Evolutionary conservation across 1,140 invertebrate species (phyloP), one percentile per base, ranked within the genome.

Genomic region (Carposina sasakii): DNA sequence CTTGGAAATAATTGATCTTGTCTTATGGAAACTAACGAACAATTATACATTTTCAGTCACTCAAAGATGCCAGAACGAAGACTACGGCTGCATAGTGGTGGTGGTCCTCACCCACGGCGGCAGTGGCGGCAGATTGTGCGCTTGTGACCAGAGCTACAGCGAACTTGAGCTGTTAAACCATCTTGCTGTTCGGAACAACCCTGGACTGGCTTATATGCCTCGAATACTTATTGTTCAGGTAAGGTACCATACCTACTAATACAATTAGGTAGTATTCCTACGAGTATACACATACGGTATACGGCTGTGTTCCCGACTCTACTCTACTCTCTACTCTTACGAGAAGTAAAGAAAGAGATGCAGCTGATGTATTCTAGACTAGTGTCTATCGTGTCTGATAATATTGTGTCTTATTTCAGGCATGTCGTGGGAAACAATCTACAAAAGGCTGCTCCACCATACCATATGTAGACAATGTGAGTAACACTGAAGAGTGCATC

Each of bases 191-290:
- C 45, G 67, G 21, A 51, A 70, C 44, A 81, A 75, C 10, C 70
- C 66, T 0, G 66, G 67, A 0, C 50, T 81, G 1, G 49, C 76
- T 6, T 69, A 73, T 1, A 81, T 78, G 23, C 75, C 77, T 0
- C 76, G 71, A 30, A 17, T 81, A 2, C 37, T 78, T 4, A 68
- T 81, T 24, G 68, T 81, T 39, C 76, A 81, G 67, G 76, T 78
- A 43, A 57, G 41, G 45, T 24, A 4, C 3, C 16, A 24, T 0
- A 26, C 3, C n/a, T 13, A n/a, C 17, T 13, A 30, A 42, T 13
- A 20, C 5, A 16, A 19, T 30, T 52, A 45, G 22, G n/a, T 15
- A 24, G 2, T 41, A 15, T 24, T 41, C 2, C 13, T 41, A 28
- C 23, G 21, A 15, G 40, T 24, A 17, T 43, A n/a, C n/a, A n/a